phyloP scores from a whole-genome alignment of 2,113 vertebrate species.

The Octodon degus region DNA sequence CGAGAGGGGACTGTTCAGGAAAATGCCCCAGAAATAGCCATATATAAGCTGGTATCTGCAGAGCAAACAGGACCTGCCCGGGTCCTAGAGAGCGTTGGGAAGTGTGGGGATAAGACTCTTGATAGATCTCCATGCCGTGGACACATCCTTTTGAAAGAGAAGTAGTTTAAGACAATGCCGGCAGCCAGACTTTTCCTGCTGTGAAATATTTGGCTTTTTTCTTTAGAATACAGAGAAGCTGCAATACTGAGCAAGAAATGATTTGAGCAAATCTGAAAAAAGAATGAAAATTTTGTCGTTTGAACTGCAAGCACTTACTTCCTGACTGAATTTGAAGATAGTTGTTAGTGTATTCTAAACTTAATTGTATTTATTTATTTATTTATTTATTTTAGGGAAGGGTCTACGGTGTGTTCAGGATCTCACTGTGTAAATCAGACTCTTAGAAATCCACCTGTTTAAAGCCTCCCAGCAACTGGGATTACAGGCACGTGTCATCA shows the following conservation, averaged over 20 bases:
- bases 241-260: background rate
- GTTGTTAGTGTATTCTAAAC: background rate
- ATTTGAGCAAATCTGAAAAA: background rate
- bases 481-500: too few relatives aligned
- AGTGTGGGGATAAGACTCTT: background rate
- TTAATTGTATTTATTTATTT: background rate
- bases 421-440: too few relatives aligned
- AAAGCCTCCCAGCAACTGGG: too few relatives aligned
- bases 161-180: background rate
- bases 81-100: background rate
- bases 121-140: background rate
- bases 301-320: background rate
- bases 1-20: rapidly evolving
- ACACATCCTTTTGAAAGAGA: background rate
- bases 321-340: background rate
- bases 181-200: background rate
- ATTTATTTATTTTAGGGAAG: too few relatives aligned
- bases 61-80: background rate
- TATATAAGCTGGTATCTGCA: background rate
- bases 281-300: background rate
- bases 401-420: too few relatives aligned
- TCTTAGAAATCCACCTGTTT: too few relatives aligned
- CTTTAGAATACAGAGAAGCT: background rate
- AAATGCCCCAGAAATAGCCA: background rate
- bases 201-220: background rate